A percentile compares a stretch with the other conserved stretches of the same genome.
These are phyloP conservation scores for Clistopyga incitator DNA, from an alignment of 2,888 invertebrate genomes.

Conservation along the genomic window DNA sequence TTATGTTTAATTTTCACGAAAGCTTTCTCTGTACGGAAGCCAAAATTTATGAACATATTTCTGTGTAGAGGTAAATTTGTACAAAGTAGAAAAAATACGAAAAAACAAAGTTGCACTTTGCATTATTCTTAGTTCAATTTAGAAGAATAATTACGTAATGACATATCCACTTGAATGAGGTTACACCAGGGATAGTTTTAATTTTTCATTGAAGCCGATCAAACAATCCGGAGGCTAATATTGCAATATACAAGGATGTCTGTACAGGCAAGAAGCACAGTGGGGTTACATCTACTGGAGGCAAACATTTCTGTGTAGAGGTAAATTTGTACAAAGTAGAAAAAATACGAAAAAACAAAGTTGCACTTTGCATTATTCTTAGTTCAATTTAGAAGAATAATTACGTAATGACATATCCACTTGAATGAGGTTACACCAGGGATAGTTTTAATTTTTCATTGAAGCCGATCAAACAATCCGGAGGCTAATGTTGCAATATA, in stretches of 20 bases:
- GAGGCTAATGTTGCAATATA: conserved; percentile 18
- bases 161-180: conserved; percentile 20
- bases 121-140: conserved; percentile 19
- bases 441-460: conserved; percentile 11
- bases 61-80: too few species aligned
- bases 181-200: neutral
- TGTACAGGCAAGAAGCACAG: too few species aligned
- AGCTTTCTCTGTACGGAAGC: too few species aligned
- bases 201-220: conserved; percentile 12
- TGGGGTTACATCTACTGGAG: too few species aligned
- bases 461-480: conserved; percentile 29
- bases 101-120: too few species aligned
- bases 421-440: neutral
- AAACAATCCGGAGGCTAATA: conserved; percentile 24
- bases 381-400: conserved; percentile 24
- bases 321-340: too few species aligned
- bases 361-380: neutral
- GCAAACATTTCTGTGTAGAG: too few species aligned
- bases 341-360: too few species aligned
- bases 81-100: too few species aligned
- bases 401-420: conserved; percentile 19
- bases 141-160: conserved; percentile 13
- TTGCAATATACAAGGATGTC: neutral
- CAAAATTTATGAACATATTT: too few species aligned
- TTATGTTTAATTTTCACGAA: too few species aligned